Conservation (phyloP, 2,113 vertebrate species). For the Hiodon tergisus region DNA sequence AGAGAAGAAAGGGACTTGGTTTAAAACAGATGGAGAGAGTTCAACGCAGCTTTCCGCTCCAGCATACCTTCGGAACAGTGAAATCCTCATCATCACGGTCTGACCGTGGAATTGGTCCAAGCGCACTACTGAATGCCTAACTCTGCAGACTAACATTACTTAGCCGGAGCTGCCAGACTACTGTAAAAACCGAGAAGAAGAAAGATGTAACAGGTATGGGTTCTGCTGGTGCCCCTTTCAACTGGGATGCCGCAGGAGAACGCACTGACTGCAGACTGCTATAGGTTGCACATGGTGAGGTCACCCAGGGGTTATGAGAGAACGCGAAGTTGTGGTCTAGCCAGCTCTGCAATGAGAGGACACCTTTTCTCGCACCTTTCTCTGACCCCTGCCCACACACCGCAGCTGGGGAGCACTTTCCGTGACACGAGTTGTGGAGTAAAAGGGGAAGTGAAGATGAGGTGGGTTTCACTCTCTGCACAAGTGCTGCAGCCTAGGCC, state of each 20-base stretch:
- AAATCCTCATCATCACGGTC: neutral
- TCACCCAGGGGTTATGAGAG: neutral
- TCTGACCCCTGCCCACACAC: neutral
- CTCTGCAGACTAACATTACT: conserved; percentile 1
- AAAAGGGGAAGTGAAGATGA: neutral
- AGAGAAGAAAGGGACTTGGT: neutral
- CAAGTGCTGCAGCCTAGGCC: neutral
- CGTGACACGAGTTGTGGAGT: neutral
- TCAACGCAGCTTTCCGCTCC: neutral
- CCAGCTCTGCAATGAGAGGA: neutral
- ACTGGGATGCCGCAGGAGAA: too few species aligned
- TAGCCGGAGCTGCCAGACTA: neutral
- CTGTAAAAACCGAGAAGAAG: neutral
- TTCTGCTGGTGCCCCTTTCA: too few species aligned
- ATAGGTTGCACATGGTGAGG: neutral
- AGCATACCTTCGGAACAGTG: too few species aligned
- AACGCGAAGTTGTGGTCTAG: neutral
- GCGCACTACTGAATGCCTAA: neutral
- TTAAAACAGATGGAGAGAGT: neutral
- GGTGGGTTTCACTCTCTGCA: conserved; percentile 6
- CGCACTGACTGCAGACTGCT: too few species aligned
- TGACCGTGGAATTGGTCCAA: neutral
- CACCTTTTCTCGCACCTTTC: neutral
- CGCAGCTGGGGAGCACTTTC: neutral
- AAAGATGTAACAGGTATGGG: too few species aligned